Percentiles rank a stretch among this genome's conserved stretches.
Evolutionary conservation across 2,888 invertebrate genomes (phyloP).

Genomic region (Pyrocoelia pectoralis): DNA sequence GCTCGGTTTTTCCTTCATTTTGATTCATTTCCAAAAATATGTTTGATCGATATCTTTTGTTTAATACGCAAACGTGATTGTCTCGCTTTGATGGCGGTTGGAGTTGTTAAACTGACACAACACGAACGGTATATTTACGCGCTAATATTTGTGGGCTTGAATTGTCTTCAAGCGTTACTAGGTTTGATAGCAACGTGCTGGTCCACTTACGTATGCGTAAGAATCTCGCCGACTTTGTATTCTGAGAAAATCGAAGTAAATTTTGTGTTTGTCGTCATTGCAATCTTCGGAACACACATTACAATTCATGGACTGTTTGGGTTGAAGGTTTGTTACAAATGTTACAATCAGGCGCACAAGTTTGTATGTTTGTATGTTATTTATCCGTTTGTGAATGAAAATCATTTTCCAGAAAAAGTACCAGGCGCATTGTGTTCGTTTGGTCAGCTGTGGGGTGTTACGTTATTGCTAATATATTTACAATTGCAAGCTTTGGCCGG

Average conservation of each 20-base stretch:
- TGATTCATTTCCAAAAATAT: background rate
- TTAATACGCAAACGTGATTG: background rate
- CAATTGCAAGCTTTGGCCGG: slow-evolving; percentile 51
- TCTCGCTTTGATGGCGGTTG: slow-evolving; percentile 44
- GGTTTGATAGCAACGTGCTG: slow-evolving; percentile 51
- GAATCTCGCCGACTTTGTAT: slow-evolving; percentile 53
- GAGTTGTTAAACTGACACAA: slow-evolving; percentile 48
- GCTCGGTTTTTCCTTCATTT: background rate
- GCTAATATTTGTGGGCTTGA: slow-evolving; percentile 48
- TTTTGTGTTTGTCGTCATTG: slow-evolving; percentile 56
- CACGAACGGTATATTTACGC: slow-evolving; percentile 47
- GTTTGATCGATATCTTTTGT: slow-evolving; percentile 32
- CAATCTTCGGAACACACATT: slow-evolving; percentile 55
- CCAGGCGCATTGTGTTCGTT: slow-evolving; percentile 51
- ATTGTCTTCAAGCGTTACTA: slow-evolving; percentile 51
- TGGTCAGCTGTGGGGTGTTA: slow-evolving; percentile 56
- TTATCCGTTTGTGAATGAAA: background rate
- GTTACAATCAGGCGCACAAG: slow-evolving; percentile 56
- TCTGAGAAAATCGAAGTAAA: slow-evolving; percentile 56
- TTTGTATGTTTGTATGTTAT: slow-evolving; percentile 30
- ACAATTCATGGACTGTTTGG: slow-evolving; percentile 55
- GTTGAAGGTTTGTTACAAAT: slow-evolving; percentile 55
- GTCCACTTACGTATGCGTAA: slow-evolving; percentile 52
- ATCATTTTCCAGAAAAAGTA: slow-evolving; percentile 54
- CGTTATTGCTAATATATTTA: slow-evolving; percentile 52